These are phyloP conservation scores for Globicephala melas DNA, from an alignment of 2,113 vertebrate genomes.

Conservation along the genomic window DNA sequence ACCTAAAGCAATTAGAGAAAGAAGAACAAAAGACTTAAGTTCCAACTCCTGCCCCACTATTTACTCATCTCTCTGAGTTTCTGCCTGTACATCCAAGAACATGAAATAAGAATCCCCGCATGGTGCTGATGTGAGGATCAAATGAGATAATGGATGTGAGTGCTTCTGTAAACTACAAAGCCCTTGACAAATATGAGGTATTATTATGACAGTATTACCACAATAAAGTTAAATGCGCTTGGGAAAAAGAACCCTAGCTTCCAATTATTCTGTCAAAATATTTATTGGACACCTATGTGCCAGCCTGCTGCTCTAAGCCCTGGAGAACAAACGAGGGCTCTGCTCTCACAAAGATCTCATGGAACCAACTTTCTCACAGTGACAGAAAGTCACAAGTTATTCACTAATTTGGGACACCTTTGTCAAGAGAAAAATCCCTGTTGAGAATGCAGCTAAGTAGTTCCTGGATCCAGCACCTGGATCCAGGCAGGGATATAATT, in stretches of 20 bases:
- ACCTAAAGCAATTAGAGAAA: too few species aligned
- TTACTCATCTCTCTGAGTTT: neutral
- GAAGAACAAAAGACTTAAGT: neutral
- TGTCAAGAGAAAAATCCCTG: neutral
- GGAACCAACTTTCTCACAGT: neutral
- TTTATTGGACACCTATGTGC: neutral
- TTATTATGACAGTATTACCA: neutral
- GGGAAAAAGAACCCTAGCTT: neutral
- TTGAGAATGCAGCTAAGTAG: neutral
- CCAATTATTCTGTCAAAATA: constrained; percentile 29
- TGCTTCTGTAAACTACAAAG: neutral
- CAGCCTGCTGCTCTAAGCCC: neutral
- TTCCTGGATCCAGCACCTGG: neutral
- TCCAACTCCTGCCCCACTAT: neutral
- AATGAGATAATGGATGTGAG: neutral
- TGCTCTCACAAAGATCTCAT: neutral
- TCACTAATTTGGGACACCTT: neutral
- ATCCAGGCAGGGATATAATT: neutral
- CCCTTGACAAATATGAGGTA: neutral
- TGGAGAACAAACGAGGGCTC: neutral
- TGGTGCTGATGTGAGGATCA: neutral
- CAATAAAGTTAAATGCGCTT: neutral
- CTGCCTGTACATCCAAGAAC: neutral
- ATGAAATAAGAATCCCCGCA: neutral
- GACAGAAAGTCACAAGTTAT: neutral